Evolutionary conservation across 2,113 vertebrate genomes (phyloP).

Genomic region (Microcebus griseorufus): DNA sequence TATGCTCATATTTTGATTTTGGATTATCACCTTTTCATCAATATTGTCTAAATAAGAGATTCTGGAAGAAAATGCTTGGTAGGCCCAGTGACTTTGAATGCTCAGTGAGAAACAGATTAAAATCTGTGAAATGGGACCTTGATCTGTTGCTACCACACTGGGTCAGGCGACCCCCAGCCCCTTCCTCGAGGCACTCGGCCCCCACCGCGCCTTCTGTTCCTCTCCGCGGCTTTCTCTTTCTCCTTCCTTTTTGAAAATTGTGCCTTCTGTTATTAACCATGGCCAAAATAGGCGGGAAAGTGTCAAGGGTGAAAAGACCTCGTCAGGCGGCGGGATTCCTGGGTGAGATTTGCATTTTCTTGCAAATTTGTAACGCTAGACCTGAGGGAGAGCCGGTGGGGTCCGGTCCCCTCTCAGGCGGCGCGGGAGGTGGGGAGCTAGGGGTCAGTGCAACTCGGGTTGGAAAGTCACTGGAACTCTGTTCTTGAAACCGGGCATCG

Average conservation of each 20-base stretch:
- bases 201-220: neutral
- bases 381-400: fast-evolving
- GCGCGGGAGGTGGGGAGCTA: no score
- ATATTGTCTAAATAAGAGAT: neutral
- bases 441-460: no score
- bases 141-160: neutral
- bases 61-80: neutral
- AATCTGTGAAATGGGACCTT: neutral
- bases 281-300: neutral
- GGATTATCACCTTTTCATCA: neutral
- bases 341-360: neutral
- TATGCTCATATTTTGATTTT: neutral
- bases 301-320: no score
- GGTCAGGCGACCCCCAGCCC: neutral
- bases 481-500: no score
- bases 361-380: neutral
- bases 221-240: neutral
- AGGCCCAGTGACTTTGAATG: neutral
- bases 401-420: no score
- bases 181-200: fast-evolving
- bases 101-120: neutral
- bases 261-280: fast-evolving
- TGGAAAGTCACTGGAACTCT: no score
- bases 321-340: fast-evolving
- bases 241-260: neutral